Base-by-base conservation (phyloP, 2,888 invertebrate species). In the Phaedon cochleariae region DNA sequence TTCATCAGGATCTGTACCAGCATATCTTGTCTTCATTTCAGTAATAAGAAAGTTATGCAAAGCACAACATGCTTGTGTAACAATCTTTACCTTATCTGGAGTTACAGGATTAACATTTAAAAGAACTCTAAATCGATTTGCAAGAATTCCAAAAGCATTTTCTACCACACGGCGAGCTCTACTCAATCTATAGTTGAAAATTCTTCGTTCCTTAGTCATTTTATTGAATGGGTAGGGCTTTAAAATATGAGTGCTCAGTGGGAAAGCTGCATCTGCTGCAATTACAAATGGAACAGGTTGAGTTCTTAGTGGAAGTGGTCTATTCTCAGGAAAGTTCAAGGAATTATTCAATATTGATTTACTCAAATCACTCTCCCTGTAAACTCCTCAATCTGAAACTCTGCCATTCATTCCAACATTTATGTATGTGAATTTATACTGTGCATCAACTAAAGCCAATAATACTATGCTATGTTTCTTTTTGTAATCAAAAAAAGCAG, bases 361-460 rank as follows among this genome's bases (percentile, higher is more conserved):
- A 49, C 54, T 54, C 21, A 77, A 63, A 41, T 59, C 62, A 26
- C 72, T 70, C 53, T 77, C 58, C 55, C 71, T 46, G 63, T 73
- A 74, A 6, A 76, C 73, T 31, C 72, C 72, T 34, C 73, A 75
- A 75, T 77, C 77, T 37, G 73, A 74, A 41, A 74, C 54, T 55
- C 77, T 61, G 20, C 76, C 76, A 66, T 77, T 74, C 9, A 65
- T 63, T 2, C 74, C 77, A 60, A 72, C 68, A 72, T 78, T 66
- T 9, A 73, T 58, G 66, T 74, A 74, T 10, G 64, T 64, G 70
- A 76, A 77, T 29, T 65, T 65, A 59, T 74, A 77, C 20, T 73
- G 46, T 4, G 72, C 72, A 72, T 74, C 73, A 21, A 72, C 74
- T 10, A 77, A 22, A 29, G 73, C 76, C 49, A 78, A 51, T 18